These are phyloP conservation scores for Drosophila quinaria DNA, from an alignment of 2,888 invertebrate species.

Conservation along the genomic window DNA sequence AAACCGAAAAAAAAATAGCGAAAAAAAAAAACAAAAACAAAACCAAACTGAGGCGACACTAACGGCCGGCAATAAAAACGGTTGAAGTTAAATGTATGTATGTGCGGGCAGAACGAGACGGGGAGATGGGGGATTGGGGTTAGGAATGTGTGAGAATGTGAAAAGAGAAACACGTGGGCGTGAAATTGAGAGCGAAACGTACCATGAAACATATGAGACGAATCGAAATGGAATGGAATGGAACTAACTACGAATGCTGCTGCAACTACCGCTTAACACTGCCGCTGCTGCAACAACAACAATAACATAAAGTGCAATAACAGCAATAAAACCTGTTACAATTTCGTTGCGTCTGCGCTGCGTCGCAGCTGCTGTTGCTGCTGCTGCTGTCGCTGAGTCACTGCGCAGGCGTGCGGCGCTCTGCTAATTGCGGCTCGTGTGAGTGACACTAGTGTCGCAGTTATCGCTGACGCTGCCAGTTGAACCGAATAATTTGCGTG, in stretches of 20 bases:
- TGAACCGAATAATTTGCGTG: conserved; percentile 76
- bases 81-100: conserved; percentile 15
- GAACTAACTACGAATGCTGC: conserved; percentile 36
- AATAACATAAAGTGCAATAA: conserved; percentile 17
- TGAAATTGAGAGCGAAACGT: conserved; percentile 59
- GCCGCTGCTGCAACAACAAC: conserved; percentile 12
- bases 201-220: conserved; percentile 45
- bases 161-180: conserved; percentile 61
- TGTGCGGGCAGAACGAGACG: background rate
- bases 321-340: conserved; percentile 68
- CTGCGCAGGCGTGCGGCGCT: conserved; percentile 72
- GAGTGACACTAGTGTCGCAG: conserved; percentile 69
- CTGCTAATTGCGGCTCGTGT: conserved; percentile 72
- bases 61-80: conserved; percentile 36
- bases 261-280: conserved; percentile 60
- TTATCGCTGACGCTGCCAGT: conserved; percentile 20
- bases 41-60: conserved; percentile 61
- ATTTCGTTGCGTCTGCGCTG: conserved; percentile 44
- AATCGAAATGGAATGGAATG: conserved; percentile 71
- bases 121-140: background rate
- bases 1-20: conserved; percentile 36
- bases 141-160: conserved; percentile 22
- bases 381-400: conserved; percentile 55
- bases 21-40: conserved; percentile 44
- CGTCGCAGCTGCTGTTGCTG: conserved; percentile 33